Percentiles rank a stretch among this genome's conserved stretches.
These are phyloP conservation scores for Enteromius thamalakanensis DNA, from an alignment of 2,797 vertebrate species.

Conservation along the genomic window DNA sequence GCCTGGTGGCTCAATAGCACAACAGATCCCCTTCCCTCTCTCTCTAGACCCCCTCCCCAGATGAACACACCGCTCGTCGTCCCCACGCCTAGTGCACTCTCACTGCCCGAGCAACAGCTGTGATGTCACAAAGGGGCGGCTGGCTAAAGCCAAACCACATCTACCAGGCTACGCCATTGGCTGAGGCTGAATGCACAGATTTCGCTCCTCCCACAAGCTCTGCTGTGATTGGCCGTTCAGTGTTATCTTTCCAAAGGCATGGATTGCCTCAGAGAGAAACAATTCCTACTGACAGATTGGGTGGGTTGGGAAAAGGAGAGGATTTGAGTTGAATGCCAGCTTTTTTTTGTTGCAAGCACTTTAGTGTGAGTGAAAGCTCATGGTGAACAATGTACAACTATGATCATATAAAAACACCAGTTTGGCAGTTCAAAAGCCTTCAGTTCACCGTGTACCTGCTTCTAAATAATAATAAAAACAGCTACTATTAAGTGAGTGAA, in stretches of 20 bases:
- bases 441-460: neutral
- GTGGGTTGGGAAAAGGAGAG: conserved; percentile 60
- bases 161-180: conserved; percentile 67
- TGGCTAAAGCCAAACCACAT: conserved; percentile 65
- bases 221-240: conserved; percentile 68
- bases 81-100: conserved; percentile 39
- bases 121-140: conserved; percentile 71
- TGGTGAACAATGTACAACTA: neutral
- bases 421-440: neutral
- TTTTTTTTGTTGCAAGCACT: conserved; percentile 17
- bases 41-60: conserved; percentile 54
- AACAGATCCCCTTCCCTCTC: conserved; percentile 44
- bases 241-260: conserved; percentile 60
- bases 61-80: conserved; percentile 10
- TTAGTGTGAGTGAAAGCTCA: neutral
- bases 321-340: conserved; percentile 53
- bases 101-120: conserved; percentile 57
- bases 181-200: conserved; percentile 59
- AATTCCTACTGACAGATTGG: conserved; percentile 65
- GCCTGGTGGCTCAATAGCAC: conserved; percentile 48
- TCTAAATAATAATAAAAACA: neutral
- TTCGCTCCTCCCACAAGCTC: conserved; percentile 62
- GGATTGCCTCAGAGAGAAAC: conserved; percentile 76
- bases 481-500: neutral
- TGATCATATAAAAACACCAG: neutral